phyloP scores from a whole-genome alignment of 1,140 invertebrate genomes.

The Diachasmimorpha longicaudata region DNA sequence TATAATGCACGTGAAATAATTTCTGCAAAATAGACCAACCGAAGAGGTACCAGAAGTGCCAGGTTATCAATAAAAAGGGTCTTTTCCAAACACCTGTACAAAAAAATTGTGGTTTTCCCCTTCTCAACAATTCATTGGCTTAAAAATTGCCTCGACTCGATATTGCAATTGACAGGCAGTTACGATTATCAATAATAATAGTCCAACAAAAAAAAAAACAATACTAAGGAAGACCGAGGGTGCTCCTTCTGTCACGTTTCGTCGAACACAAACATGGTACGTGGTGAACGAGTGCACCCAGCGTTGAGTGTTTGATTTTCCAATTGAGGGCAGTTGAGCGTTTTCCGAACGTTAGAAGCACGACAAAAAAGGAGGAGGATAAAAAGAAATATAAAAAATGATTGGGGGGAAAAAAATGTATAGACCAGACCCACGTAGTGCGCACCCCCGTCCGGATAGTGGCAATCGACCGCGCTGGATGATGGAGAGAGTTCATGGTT shows the following conservation, averaged over 20 bases:
- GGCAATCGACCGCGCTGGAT: background rate
- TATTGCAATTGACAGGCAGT: background rate
- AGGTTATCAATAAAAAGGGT: no score
- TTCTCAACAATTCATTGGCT: no score
- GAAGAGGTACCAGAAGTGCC: no score
- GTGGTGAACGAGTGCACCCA: slow-evolving; percentile 1
- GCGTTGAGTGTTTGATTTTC: slow-evolving; percentile 23
- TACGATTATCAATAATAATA: background rate
- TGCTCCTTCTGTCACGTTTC: slow-evolving; percentile 20
- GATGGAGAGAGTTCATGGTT: background rate
- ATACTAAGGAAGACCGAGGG: slow-evolving; percentile 2
- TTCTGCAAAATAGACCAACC: no score
- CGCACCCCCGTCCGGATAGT: background rate
- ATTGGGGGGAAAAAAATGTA: background rate
- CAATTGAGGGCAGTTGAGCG: slow-evolving; percentile 22
- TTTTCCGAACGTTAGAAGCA: slow-evolving; percentile 13
- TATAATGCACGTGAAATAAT: no score
- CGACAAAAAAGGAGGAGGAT: background rate
- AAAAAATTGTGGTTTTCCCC: no score
- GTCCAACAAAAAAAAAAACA: slow-evolving; percentile 6
- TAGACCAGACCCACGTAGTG: background rate
- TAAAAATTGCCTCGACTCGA: background rate
- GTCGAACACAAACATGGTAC: slow-evolving; percentile 20
- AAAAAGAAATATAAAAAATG: background rate
- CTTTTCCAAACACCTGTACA: no score